Evolutionary conservation across 1,140 invertebrate genomes (phyloP).

Genomic region (Calliopsis andreniformis): DNA sequence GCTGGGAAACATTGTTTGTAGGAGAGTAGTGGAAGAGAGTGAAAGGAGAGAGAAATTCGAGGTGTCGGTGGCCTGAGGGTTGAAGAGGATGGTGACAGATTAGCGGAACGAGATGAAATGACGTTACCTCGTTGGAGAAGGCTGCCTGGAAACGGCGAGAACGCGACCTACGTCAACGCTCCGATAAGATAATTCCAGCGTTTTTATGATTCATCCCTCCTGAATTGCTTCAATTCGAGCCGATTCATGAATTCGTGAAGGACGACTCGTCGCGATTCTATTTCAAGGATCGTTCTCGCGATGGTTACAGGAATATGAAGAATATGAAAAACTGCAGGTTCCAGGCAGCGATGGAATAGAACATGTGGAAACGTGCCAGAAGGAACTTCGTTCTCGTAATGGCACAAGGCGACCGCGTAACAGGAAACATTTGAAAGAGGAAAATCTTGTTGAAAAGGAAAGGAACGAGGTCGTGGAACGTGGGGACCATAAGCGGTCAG

Average conservation of each 20-base stretch:
- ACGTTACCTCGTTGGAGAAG: conserved; percentile 7
- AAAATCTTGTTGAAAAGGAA: conserved; percentile 31
- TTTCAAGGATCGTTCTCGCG: neutral
- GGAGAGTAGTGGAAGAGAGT: conserved; percentile 2
- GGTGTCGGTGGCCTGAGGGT: conserved; percentile 8
- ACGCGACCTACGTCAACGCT: conserved; percentile 4
- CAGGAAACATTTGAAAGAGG: conserved; percentile 29
- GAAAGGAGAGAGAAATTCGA: conserved; percentile 32
- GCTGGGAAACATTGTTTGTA: conserved; percentile 22
- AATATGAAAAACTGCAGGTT: neutral
- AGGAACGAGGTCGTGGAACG: conserved; percentile 2
- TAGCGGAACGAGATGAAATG: conserved; percentile 13
- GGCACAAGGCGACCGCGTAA: conserved; percentile 12
- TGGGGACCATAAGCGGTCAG: neutral
- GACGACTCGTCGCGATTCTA: neutral
- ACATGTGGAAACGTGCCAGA: neutral
- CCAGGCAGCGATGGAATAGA: neutral
- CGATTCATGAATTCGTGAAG: neutral
- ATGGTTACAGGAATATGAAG: neutral
- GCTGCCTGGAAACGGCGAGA: neutral
- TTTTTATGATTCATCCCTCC: neutral
- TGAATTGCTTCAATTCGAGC: neutral
- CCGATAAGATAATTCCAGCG: conserved; percentile 30
- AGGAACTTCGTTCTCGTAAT: conserved; percentile 2
- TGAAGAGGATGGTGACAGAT: conserved; percentile 25